phyloP scores from a whole-genome alignment of 2,888 invertebrate genomes.

The Allacma fusca region DNA sequence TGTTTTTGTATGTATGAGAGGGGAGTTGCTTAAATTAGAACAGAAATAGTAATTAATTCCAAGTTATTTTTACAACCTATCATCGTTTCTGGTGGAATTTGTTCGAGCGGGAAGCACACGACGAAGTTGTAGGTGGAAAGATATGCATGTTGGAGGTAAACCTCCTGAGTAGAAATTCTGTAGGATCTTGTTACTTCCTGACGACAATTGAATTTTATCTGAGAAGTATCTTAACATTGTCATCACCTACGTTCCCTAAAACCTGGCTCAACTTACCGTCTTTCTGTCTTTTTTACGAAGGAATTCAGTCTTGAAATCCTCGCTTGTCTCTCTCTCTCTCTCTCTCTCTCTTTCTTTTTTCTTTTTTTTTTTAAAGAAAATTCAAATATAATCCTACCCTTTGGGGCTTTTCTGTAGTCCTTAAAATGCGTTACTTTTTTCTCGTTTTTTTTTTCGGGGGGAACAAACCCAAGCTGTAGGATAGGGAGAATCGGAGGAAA shows the following conservation, averaged over 20 bases:
- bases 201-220: neutral
- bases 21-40: neutral
- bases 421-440: no score
- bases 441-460: no score
- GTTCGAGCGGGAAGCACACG: neutral
- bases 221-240: neutral
- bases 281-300: neutral
- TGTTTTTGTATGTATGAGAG: neutral
- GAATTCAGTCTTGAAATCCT: constrained; percentile 24
- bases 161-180: neutral
- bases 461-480: no score
- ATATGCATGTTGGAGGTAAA: neutral
- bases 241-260: constrained; percentile 3
- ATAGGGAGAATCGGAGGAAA: neutral
- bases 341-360: neutral
- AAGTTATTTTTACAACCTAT: constrained; percentile 3
- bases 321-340: constrained; percentile 29
- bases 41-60: constrained; percentile 9
- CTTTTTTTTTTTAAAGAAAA: neutral
- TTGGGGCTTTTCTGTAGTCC: neutral
- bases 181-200: constrained; percentile 9
- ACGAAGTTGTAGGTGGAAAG: neutral
- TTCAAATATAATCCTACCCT: neutral
- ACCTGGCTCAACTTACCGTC: constrained; percentile 31
- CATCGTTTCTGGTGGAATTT: neutral